Evolutionary conservation across 2,113 vertebrate genomes (phyloP), one percentile per base, ranked within the genome.

Genomic region (Ophiodon elongatus): DNA sequence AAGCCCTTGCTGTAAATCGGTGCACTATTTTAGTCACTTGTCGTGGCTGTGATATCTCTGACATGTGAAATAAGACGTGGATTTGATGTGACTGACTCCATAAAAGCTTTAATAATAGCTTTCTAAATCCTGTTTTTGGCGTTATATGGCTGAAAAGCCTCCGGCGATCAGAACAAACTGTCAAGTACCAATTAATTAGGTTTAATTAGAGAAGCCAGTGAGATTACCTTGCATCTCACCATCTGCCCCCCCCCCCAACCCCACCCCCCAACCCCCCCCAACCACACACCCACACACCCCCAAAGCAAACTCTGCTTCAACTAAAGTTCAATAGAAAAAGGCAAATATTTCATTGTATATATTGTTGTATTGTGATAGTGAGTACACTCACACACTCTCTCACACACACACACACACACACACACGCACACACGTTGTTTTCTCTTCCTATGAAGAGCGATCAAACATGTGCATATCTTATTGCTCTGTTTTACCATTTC

Each of bases 131-230:
- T 76, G 57, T 83, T 83, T 89, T 85, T 80, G 83, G 72, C 25
- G 0, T 3, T 9, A 37, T 71, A 64, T 68, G 72, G 71, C 80
- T 84, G 60, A 83, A 89, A 72, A 71, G 76, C 89, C 88, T 76
- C 27, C 8, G 78, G 91, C 84, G 21, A 33, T 74, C 47, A 41
- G 66, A 88, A 67, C 87, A 91, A 81, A 89, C 89, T 88, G 89
- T 89, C 84, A 85, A 79, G 82, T 37, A 73, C 84, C 75, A 92
- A 92, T 88, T 94, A 91, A 93, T 94, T 84, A 80, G 83, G 78
- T 86, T 89, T 92, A 88, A 95, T 95, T 92, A 92, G 74, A 70
- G 80, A 79, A 84, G 73, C 78, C 74, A 85, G 45, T 60, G 66
- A 60, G 74, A 83, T 90, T 82, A 87, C 78, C 75, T 82, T 52